phyloP scores from a whole-genome alignment of 2,797 vertebrate species.

The Ispidina lecontei region DNA sequence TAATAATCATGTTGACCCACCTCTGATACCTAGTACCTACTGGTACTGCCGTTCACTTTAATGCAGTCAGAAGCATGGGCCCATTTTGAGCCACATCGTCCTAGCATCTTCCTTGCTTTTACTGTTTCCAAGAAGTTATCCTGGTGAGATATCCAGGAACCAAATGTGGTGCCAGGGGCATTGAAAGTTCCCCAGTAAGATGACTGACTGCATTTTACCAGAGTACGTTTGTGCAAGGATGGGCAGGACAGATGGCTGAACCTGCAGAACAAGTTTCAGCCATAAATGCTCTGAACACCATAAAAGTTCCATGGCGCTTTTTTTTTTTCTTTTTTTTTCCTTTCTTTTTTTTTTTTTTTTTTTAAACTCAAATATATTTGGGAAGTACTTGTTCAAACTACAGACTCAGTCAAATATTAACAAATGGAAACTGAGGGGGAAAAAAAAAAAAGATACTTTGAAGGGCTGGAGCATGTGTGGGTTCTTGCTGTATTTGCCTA shows the following conservation, averaged over 20 bases:
- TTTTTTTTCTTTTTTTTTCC: not conserved
- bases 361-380: constrained; percentile 45
- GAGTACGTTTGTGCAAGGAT: constrained; percentile 41
- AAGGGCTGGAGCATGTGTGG: constrained; percentile 50
- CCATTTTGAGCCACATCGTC: not conserved
- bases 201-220: not conserved
- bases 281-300: constrained; percentile 24
- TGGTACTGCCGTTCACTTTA: not conserved
- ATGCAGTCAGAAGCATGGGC: not conserved
- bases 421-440: constrained; percentile 31
- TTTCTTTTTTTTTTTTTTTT: too few relatives aligned
- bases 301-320: not conserved
- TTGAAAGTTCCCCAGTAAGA: not conserved
- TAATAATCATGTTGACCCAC: not conserved
- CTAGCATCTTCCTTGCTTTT: constrained; percentile 5
- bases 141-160: constrained; percentile 35
- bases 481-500: constrained; percentile 68
- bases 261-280: constrained; percentile 58
- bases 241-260: constrained; percentile 59
- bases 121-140: constrained; percentile 48
- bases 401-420: constrained; percentile 52
- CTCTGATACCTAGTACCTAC: not conserved
- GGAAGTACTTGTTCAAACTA: constrained; percentile 65
- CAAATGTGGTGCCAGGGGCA: not conserved
- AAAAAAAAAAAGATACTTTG: constrained; percentile 11